Evolutionary conservation across 1,140 invertebrate genomes (phyloP).

Genomic region (Atopsyche davidsoni): DNA sequence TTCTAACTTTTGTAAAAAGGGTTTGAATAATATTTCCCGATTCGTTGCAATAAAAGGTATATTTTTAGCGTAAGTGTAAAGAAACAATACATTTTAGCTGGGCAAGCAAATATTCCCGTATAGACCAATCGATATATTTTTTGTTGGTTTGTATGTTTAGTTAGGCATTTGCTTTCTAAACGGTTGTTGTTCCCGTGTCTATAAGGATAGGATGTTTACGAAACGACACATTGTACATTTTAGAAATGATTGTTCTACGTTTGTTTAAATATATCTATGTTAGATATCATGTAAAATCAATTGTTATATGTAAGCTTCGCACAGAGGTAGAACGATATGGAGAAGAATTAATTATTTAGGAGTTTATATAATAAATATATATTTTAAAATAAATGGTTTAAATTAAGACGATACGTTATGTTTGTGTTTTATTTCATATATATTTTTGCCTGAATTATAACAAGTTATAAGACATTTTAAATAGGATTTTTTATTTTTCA

Average conservation of each 20-base stretch:
- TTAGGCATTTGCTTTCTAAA: not conserved
- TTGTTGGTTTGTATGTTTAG: not conserved
- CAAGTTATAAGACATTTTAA: too few relatives aligned
- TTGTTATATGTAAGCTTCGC: constrained; percentile 20
- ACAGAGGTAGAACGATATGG: constrained; percentile 4
- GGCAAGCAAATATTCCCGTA: too few relatives aligned
- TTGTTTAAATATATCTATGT: constrained; percentile 19
- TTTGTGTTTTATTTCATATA: too few relatives aligned
- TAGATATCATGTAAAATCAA: constrained; percentile 20
- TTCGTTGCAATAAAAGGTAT: too few relatives aligned
- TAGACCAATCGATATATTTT: constrained; percentile 5
- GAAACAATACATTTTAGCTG: too few relatives aligned
- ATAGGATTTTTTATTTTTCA: too few relatives aligned
- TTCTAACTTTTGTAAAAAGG: too few relatives aligned
- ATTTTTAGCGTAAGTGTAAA: not conserved
- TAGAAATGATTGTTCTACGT: constrained; percentile 20
- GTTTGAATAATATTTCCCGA: too few relatives aligned
- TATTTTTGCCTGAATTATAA: too few relatives aligned
- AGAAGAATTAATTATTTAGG: constrained; percentile 10
- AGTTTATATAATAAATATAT: constrained; percentile 15
- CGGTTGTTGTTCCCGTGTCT: not conserved
- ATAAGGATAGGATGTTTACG: not conserved
- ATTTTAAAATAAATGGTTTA: constrained; percentile 17
- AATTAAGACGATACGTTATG: too few relatives aligned
- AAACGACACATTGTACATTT: constrained; percentile 16